phyloP scores from a whole-genome alignment of 2,113 vertebrate species.

The Bos indicus region DNA sequence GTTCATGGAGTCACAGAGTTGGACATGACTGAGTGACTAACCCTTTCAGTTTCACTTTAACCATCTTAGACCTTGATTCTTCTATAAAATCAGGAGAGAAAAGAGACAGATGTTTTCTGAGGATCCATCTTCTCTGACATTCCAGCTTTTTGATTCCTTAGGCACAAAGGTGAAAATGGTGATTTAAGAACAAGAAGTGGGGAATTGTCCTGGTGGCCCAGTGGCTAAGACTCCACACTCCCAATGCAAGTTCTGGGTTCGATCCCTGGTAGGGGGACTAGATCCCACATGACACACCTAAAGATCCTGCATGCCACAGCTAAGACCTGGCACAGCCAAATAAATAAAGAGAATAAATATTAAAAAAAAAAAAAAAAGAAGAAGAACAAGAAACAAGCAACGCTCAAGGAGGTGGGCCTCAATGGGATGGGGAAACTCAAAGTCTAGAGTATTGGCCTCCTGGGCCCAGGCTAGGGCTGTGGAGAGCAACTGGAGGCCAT shows the following conservation, averaged over 20 bases:
- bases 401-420: neutral
- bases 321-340: neutral
- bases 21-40: neutral
- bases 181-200: neutral
- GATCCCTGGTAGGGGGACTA: neutral
- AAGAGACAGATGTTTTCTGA: neutral
- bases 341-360: neutral
- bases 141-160: neutral
- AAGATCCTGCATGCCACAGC: neutral
- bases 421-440: neutral
- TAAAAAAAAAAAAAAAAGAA: neutral
- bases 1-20: neutral
- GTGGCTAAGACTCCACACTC: neutral
- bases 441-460: neutral
- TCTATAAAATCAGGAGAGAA: neutral
- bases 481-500: too few species aligned
- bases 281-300: neutral
- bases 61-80: neutral
- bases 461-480: neutral
- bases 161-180: neutral
- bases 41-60: neutral
- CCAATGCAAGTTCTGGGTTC: neutral
- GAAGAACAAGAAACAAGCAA: neutral
- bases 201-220: neutral
- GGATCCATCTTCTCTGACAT: neutral